These are phyloP conservation scores for Eublepharis macularius DNA, from an alignment of 2,113 vertebrate species.

Conservation along the genomic window DNA sequence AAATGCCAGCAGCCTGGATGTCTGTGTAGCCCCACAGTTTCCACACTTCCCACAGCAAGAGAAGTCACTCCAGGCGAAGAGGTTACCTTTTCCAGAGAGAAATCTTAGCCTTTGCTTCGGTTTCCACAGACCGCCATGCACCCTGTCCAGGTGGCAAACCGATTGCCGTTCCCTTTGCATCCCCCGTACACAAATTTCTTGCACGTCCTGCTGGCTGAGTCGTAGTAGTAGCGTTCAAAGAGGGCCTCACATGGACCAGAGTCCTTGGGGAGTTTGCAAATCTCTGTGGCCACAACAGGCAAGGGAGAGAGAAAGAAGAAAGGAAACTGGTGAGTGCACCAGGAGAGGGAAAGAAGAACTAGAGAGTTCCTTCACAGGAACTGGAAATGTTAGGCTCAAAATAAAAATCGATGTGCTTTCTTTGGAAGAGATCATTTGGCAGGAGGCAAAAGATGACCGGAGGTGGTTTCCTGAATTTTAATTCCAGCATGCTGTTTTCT, in stretches of 20 bases:
- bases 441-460: no score
- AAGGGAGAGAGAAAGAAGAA: not conserved
- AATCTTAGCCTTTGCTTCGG: fast-evolving
- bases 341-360: no score
- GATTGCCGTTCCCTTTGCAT: slow-evolving; percentile 82
- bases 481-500: no score
- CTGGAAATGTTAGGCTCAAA: no score
- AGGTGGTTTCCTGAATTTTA: no score
- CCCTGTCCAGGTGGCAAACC: slow-evolving; percentile 67
- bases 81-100: no score
- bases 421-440: no score
- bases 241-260: slow-evolving; percentile 74
- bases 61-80: not conserved
- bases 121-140: slow-evolving; percentile 57
- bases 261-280: slow-evolving; percentile 70
- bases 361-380: no score
- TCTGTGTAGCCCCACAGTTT: not conserved
- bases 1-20: not conserved
- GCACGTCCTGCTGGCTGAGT: slow-evolving; percentile 61
- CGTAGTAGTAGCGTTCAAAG: slow-evolving; percentile 81
- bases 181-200: slow-evolving; percentile 81
- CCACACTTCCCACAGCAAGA: not conserved
- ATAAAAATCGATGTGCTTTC: no score
- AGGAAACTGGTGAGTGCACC: not conserved
- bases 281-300: not conserved